Evolutionary conservation across 2,888 invertebrate genomes (phyloP), one percentile per base, ranked within the genome.

Genomic region (Sinhomidia bicolor): DNA sequence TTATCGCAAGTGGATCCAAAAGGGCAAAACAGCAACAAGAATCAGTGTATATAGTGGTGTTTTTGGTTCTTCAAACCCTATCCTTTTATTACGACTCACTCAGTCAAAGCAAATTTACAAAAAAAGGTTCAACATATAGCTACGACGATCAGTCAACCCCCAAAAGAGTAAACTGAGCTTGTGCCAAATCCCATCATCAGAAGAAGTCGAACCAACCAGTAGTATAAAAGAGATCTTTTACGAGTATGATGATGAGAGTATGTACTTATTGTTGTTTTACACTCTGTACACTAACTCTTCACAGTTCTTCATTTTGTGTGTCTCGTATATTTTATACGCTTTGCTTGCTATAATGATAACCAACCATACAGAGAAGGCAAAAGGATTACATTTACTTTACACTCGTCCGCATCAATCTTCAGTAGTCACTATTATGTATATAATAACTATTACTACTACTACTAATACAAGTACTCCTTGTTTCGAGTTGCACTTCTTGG

Each of bases 1-100:
- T 74, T 74, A 74, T 74, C 74, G 47, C 47, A 47, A 74, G 47
- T 44, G 2, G n/a, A 71, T 71, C 26, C 44, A 74, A 74, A 74
- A 47, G 74, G 74, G 74, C 74, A 74, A 51, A 17, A 26, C 44
- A 47, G 26, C 14, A 74, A 23, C 23, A 74, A 47, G 23, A 74
- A 10, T 1, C 26, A 20, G 26, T 60, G n/a, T 10, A 9, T n/a
- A 12, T n/a, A 74, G 29, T 74, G 47, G 74, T 6, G 26, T 74
- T 74, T 74, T 74, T 74, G 47, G 74, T 44, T 74, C 47, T 74
- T 44, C 74, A 74, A 47, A 44, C 12, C 74, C 26, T 29, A 74
- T 44, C 23, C 47, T 47, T 26, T 74, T n/a, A n/a, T n/a, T n/a
- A n/a, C n/a, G n/a, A n/a, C n/a, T n/a, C n/a, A 36, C 29, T n/a